Conservation (phyloP, 2,888 invertebrate genomes). For the Hypolimnas misippus region DNA sequence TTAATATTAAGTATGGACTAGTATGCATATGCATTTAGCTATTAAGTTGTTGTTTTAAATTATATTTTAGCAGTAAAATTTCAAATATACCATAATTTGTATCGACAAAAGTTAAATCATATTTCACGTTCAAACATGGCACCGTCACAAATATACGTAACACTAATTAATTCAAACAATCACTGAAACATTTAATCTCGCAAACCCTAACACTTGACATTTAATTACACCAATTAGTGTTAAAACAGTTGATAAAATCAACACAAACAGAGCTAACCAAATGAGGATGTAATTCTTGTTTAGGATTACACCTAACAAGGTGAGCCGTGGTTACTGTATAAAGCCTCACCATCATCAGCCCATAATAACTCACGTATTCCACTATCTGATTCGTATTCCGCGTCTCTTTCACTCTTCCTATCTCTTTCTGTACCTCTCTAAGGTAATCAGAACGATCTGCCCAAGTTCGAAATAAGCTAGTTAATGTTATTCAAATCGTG, state of each 20-base stretch:
- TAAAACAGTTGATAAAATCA: constrained; percentile 24
- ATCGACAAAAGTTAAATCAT: too few species aligned
- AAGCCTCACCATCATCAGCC: constrained; percentile 13
- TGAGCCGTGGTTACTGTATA: constrained; percentile 14
- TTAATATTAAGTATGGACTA: too few species aligned
- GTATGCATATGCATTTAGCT: too few species aligned
- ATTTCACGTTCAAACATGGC: too few species aligned
- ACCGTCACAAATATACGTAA: background rate
- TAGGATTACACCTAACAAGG: constrained; percentile 23
- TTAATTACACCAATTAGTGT: constrained; percentile 18
- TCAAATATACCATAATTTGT: too few species aligned
- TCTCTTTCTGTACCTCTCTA: constrained; percentile 29
- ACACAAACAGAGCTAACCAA: constrained; percentile 9
- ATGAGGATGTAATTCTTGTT: constrained; percentile 11
- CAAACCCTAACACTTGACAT: background rate
- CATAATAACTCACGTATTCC: constrained; percentile 55
- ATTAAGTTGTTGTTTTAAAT: too few species aligned
- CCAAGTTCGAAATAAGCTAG: constrained; percentile 48
- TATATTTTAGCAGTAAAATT: too few species aligned
- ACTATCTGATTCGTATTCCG: constrained; percentile 58
- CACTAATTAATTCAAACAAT: background rate
- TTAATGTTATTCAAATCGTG: constrained; percentile 71
- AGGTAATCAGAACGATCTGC: constrained; percentile 57
- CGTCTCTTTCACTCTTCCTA: constrained; percentile 15
- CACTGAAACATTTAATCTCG: too few species aligned